Evolutionary conservation across 2,888 invertebrate species (phyloP).

Genomic region (Strigamia crassipes): DNA sequence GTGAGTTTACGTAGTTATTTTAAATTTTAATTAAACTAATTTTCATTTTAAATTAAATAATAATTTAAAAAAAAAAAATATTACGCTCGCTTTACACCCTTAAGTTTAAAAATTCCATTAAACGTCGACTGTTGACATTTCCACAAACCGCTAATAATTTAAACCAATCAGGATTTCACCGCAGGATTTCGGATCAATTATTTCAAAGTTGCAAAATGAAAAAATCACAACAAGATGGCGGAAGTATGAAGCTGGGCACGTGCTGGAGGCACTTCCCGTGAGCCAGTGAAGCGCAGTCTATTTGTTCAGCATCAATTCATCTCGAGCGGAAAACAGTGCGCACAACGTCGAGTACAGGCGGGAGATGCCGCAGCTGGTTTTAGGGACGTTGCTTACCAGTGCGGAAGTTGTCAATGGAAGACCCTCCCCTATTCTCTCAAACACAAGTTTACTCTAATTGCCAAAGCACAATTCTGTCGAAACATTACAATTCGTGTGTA

Average conservation of each 20-base stretch:
- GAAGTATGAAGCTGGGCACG: conserved; percentile 1
- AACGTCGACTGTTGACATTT: conserved; percentile 1
- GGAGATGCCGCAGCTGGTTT: conserved; percentile 33
- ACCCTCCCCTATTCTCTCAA: background rate
- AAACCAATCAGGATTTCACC: background rate
- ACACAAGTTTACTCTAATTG: conserved; percentile 35
- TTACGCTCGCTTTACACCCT: background rate
- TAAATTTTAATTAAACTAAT: background rate
- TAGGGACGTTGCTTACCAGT: conserved; percentile 35
- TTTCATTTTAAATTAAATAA: background rate
- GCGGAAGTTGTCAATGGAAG: conserved; percentile 32
- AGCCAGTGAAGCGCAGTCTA: conserved; percentile 38
- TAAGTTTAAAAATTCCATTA: background rate
- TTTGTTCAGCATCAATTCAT: conserved; percentile 40
- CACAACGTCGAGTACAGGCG: background rate
- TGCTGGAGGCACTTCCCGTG: conserved; percentile 21
- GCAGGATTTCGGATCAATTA: conserved; percentile 24
- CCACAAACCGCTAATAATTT: conserved; percentile 1
- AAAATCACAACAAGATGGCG: conserved; percentile 27
- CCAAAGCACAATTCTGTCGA: background rate
- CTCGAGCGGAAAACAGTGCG: conserved; percentile 42
- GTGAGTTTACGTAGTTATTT: no score
- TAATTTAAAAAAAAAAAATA: background rate
- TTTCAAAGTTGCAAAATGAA: conserved; percentile 1
- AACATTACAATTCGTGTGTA: conserved; percentile 8